These are phyloP conservation scores for Acleris cristana DNA, from an alignment of 2,888 invertebrate genomes.

Conservation along the genomic window DNA sequence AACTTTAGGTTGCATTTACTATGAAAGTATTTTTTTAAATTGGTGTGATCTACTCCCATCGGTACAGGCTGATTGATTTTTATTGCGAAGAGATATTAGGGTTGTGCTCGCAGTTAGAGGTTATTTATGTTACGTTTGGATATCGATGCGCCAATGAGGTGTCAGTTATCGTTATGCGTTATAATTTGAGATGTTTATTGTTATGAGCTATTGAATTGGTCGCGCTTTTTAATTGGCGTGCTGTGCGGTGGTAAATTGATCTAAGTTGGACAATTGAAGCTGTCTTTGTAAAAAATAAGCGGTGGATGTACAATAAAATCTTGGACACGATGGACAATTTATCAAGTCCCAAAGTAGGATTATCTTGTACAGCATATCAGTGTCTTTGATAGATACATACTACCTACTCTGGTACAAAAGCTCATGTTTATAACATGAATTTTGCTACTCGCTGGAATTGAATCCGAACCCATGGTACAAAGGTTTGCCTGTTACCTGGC, in stretches of 20 bases:
- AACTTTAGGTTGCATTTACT: conserved; percentile 2
- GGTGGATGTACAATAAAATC: not conserved
- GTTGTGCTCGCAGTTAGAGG: conserved; percentile 47
- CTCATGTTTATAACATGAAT: no score
- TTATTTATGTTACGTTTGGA: conserved; percentile 25
- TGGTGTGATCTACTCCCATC: conserved; percentile 50
- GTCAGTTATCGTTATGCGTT: conserved; percentile 38
- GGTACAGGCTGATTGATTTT: conserved; percentile 75
- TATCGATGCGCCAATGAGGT: conserved; percentile 26
- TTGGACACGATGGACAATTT: no score
- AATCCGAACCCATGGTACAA: no score
- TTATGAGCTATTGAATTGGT: conserved; percentile 34
- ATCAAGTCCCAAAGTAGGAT: no score
- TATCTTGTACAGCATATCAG: no score
- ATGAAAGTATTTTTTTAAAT: conserved; percentile 14
- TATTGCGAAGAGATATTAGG: conserved; percentile 68
- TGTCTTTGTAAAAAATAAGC: not conserved
- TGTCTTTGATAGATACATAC: no score
- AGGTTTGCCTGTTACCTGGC: no score
- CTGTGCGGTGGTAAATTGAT: conserved; percentile 26
- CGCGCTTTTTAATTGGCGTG: conserved; percentile 18
- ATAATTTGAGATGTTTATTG: conserved; percentile 36
- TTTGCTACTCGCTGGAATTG: no score
- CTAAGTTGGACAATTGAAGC: not conserved
- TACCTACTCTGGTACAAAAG: no score